Base-by-base conservation (phyloP, 1,140 invertebrate species). In the Asobara japonica region DNA sequence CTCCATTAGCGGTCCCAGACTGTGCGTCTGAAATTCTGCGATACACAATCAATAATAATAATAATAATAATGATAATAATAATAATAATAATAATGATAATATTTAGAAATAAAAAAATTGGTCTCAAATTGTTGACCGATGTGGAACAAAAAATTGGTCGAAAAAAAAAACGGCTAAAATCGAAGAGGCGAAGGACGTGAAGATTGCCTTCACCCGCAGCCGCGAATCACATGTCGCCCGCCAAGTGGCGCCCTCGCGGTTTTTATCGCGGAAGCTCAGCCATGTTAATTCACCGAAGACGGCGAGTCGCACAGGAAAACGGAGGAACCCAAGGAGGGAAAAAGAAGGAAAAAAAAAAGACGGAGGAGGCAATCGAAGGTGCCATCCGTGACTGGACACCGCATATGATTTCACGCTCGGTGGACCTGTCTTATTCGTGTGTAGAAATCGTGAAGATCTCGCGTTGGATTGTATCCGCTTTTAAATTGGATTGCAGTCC, bases 381-480 rank as follows among this genome's bases (percentile, higher is more conserved):
- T 87, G 86, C 84, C 84, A 86, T 83, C 86, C 86, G 85, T 87
- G 86, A 87, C 86, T 87, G 83, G 84, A 86, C 84, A 87, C 77
- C 80, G 86, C 85, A 87, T 87, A 87, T 86, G 83, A 87, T 87
- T 87, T 86, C 82, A 87, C 85, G 86, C 80, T 82, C 79, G 78
- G 77, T 80, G 80, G 67, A 73, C 73, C 80, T 79, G 82, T 84
- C 84, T 83, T 85, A 84, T 84, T 85, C 85, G 84, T 87, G 86
- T 87, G 85, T 87, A 87, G 86, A 87, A 87, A 87, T 86, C 86
- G 85, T 87, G 84, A 88, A 88, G 86, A 88, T 88, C 85, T 85
- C 80, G 80, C 69, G 79, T 79, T 84, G 83, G 86, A 88, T 75
- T 75, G 74, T 88, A 87, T 87, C 83, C 81, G 84, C 82, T 84